A percentile compares a stretch with the other conserved stretches of the same genome.
These are phyloP conservation scores for Amblyraja radiata DNA, from an alignment of 2,797 vertebrate genomes.

Conservation along the genomic window DNA sequence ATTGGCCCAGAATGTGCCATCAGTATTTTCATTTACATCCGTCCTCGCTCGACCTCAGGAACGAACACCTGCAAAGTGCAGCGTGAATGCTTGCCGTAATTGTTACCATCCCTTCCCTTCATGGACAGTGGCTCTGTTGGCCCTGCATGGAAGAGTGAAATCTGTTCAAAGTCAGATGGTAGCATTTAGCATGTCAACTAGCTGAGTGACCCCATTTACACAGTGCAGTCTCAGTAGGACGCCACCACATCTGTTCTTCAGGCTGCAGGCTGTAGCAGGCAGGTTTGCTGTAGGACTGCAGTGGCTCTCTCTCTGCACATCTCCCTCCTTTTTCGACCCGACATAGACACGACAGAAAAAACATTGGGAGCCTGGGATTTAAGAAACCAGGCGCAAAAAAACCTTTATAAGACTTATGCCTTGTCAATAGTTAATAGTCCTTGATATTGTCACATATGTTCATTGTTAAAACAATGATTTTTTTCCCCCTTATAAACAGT, in stretches of 20 bases:
- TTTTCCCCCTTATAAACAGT: too few relatives aligned
- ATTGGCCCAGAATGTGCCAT: neutral
- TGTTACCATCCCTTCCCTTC: neutral
- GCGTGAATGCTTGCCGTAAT: neutral
- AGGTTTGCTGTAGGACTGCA: neutral
- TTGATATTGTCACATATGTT: too few relatives aligned
- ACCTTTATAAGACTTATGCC: neutral
- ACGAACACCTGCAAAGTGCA: neutral
- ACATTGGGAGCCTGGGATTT: neutral
- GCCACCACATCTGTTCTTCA: slow-evolving; percentile 17
- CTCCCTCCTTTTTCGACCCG: neutral
- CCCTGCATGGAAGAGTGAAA: slow-evolving; percentile 7
- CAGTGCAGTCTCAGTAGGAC: neutral
- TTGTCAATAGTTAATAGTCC: too few relatives aligned
- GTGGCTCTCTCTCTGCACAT: neutral
- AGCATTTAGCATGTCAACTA: slow-evolving; percentile 25
- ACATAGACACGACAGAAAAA: neutral
- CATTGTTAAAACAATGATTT: too few relatives aligned
- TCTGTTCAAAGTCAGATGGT: slow-evolving; percentile 28
- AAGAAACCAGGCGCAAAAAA: neutral
- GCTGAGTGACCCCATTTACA: slow-evolving; percentile 31
- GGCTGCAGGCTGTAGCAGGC: slow-evolving; percentile 9
- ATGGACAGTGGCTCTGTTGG: neutral
- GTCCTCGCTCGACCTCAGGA: neutral
- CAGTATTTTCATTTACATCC: neutral